Conservation (phyloP, 1,140 invertebrate species). For the Formica selysi region DNA sequence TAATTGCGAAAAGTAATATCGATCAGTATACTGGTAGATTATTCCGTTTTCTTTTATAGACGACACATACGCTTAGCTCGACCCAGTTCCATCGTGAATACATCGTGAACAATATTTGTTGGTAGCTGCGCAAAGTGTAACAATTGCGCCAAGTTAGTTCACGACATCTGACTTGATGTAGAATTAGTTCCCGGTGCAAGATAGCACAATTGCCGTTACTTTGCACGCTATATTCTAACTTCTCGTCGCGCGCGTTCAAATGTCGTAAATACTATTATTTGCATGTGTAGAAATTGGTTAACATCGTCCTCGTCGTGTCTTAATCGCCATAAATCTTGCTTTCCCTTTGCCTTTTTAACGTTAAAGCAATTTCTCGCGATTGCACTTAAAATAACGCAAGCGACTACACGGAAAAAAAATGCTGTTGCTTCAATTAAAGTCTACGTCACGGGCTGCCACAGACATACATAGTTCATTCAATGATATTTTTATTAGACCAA, state of each 20-base stretch:
- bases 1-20: neutral
- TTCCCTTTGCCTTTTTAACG: neutral
- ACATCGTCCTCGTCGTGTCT: neutral
- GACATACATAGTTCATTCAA: too few species aligned
- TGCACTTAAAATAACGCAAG: neutral
- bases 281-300: slow-evolving; percentile 14
- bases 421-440: too few species aligned
- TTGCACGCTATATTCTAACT: slow-evolving; percentile 36
- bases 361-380: neutral
- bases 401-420: too few species aligned
- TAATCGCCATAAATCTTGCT: neutral
- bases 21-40: neutral
- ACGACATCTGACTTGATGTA: slow-evolving; percentile 46
- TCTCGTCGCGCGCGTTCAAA: slow-evolving; percentile 10
- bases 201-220: slow-evolving; percentile 49
- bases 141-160: slow-evolving; percentile 48
- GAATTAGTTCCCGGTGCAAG: slow-evolving; percentile 25
- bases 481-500: too few species aligned
- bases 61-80: neutral
- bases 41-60: slow-evolving; percentile 1
- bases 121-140: slow-evolving; percentile 20
- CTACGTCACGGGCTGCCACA: too few species aligned
- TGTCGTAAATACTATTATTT: slow-evolving; percentile 34
- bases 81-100: slow-evolving; percentile 25
- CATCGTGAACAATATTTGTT: slow-evolving; percentile 52